Evolutionary conservation across 1,140 invertebrate species (phyloP), one percentile per base, ranked within the genome.

Genomic region (Planococcus citri): DNA sequence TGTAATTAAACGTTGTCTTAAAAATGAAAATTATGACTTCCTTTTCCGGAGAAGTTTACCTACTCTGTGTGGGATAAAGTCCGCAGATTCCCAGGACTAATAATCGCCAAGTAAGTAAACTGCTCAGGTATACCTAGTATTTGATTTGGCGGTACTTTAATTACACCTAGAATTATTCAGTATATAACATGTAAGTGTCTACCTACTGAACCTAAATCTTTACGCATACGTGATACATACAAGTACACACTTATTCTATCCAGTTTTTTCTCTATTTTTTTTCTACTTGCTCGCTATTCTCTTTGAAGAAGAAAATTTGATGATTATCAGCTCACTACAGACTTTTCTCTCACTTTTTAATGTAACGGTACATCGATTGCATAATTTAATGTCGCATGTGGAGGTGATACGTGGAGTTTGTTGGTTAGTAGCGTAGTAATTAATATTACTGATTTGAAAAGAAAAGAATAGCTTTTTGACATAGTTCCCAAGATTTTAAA

Each of bases 21-120:
- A 22, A 64, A 64, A 24, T 14, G 60, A 64, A 64, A 64, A 64
- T 64, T 64, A 64, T 64, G 60, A 64, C 60, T 64, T 64, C 60
- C 60, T 64, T 64, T 64, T 64, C 60, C 60, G 60, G 22, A 64
- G 22, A 64, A 27, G 21, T 64, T 25, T 64, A 24, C 60, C 17
- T 64, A 9, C 41, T 24, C 17, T 10, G 4, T 64, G 60, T 24
- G 60, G 25, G 21, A 64, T 64, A 27, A 25, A 27, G 22, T 64
- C 10, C 9, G 20, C 21, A 17, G 24, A 64, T 64, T 64, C 60
- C 60, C 60, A 64, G 20, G 3, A 20, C 4, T 51, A 20, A 51
- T 51, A 21, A 25, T 64, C 22, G 10, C 21, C 17, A 24, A 64
- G 21, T 9, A 25, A 25, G 17, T n/a, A n/a, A n/a, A n/a, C n/a